Base-by-base conservation (phyloP, 2,888 invertebrate species). In the Anagyrus pseudococci region DNA sequence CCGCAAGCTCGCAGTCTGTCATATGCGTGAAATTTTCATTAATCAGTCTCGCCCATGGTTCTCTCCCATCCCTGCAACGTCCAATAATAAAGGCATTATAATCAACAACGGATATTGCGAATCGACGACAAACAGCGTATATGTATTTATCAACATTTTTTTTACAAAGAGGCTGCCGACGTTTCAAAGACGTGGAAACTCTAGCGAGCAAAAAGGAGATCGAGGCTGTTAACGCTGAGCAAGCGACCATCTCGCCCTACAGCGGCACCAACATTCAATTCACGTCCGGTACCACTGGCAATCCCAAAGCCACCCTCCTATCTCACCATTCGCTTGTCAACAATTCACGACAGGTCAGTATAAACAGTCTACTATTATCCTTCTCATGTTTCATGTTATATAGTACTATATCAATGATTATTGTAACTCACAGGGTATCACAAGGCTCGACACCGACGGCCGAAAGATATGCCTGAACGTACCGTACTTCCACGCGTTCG, bases 401-500 rank as follows among this genome's bases (percentile, higher is more conserved):
- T n/a, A n/a, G n/a, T n/a, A n/a, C n/a, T n/a, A n/a, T n/a, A n/a
- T n/a, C n/a, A n/a, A n/a, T 10, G 29, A 37, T 37, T 15, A 37
- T 37, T 37, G 29, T 29, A 4, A 10, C 6, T 8, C 33, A 37
- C 41, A 79, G 79, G 63, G 56, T 8, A 61, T 62, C 1, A 15
- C 75, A 33, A 81, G 87, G 63, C 79, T 81, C 48, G 79, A 80
- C 13, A 73, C 85, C 1, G 69, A 82, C 49, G 77, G 81, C 22
- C 83, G 79, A 23, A 85, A 72, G 62, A 80, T 87, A 60, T 88
- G 88, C 67, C 72, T 87, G 2, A 89, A 90, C 72, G 89, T 91
- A 19, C 94, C 94, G 0, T 83, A 93, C 23, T 94, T 93, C 76
- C 95, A 96, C 78, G 92, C 89, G 37, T 94, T 88, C 76, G 94